Evolutionary conservation across 2,797 vertebrate species (phyloP).

Genomic region (Discoglossus pictus): DNA sequence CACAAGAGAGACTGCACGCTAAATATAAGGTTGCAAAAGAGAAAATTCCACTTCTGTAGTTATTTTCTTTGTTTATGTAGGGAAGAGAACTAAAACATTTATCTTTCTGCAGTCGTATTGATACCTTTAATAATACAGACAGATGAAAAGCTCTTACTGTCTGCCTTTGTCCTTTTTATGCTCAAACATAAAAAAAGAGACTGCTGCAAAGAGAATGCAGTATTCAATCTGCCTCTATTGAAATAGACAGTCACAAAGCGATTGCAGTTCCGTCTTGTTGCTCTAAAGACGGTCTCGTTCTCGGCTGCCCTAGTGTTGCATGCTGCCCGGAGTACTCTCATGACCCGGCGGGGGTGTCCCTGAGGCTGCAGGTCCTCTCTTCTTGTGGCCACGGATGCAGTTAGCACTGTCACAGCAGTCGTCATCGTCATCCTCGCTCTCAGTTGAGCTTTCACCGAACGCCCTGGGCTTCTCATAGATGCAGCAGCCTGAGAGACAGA

Average conservation of each 20-base stretch:
- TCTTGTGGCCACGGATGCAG: constrained; percentile 86
- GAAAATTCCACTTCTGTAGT: no score
- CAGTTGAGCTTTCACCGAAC: constrained; percentile 89
- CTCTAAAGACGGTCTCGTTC: constrained; percentile 13
- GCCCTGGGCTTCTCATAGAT: constrained; percentile 90
- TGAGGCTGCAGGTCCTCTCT: constrained; percentile 66
- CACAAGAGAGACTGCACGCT: constrained; percentile 1
- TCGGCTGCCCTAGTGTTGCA: constrained; percentile 65
- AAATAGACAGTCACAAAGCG: neutral
- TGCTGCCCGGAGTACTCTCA: constrained; percentile 64
- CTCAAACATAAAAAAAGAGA: neutral
- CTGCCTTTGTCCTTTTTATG: neutral
- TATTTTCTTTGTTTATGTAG: no score
- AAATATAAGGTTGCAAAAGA: no score
- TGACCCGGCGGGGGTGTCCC: constrained; percentile 67
- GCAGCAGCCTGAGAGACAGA: constrained; percentile 79
- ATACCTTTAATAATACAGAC: neutral
- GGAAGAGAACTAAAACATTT: no score
- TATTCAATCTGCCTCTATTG: neutral
- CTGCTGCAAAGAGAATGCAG: neutral
- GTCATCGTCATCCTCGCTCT: constrained; percentile 87
- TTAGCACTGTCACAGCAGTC: constrained; percentile 86
- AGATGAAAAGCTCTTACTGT: no score
- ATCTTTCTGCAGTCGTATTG: neutral
- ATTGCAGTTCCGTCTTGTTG: neutral